Percentiles rank a stretch among this genome's conserved stretches.
phyloP scores from a whole-genome alignment of 2,113 vertebrate genomes.

The Ellobius talpinus region DNA sequence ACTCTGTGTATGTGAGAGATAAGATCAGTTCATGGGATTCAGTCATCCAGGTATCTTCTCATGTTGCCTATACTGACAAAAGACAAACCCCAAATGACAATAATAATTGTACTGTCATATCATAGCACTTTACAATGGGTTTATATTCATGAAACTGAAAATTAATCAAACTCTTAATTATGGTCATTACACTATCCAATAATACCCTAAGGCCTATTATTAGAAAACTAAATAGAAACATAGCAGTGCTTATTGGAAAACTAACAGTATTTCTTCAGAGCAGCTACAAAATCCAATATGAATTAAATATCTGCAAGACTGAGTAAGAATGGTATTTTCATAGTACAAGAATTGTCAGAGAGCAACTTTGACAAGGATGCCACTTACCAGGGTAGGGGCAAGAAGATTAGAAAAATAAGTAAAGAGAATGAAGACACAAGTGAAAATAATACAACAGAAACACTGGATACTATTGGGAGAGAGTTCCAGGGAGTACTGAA shows the following conservation, averaged over 20 bases:
- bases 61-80: slow-evolving; percentile 1
- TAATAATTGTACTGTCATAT: slow-evolving; percentile 12
- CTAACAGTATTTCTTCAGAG: slow-evolving; percentile 13
- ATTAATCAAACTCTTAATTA: slow-evolving; percentile 56
- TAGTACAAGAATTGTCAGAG: background rate
- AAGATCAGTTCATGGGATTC: background rate
- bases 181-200: slow-evolving; percentile 3
- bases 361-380: too few relatives aligned
- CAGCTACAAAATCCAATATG: background rate
- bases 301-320: background rate
- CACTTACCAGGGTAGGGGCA: too few relatives aligned
- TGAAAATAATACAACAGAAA: too few relatives aligned
- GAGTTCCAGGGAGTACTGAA: too few relatives aligned
- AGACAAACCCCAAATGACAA: background rate
- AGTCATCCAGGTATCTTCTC: background rate
- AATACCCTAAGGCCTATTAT: background rate
- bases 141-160: slow-evolving; percentile 35
- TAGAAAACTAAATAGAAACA: slow-evolving; percentile 44
- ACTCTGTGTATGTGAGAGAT: background rate
- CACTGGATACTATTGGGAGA: too few relatives aligned
- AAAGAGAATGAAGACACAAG: too few relatives aligned
- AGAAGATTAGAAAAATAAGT: too few relatives aligned
- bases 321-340: background rate
- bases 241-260: background rate
- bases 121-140: slow-evolving; percentile 11